A percentile compares a stretch with the other conserved stretches of the same genome.
These are phyloP conservation scores for Enteromius argenteus DNA, from an alignment of 2,797 vertebrate genomes.

Conservation along the genomic window DNA sequence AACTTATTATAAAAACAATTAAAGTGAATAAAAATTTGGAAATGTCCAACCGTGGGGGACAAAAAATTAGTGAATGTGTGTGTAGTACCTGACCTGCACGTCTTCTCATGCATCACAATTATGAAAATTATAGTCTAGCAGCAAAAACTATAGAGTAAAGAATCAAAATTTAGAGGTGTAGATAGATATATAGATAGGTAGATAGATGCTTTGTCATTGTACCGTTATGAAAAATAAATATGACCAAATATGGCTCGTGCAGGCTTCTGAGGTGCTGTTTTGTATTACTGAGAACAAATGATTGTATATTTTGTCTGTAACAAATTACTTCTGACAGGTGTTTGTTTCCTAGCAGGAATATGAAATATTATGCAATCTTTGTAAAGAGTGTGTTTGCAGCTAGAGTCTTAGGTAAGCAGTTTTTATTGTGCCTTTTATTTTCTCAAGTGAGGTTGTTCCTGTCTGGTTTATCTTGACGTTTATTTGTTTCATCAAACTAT, in stretches of 20 bases:
- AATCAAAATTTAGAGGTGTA: not conserved
- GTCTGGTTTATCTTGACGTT: not conserved
- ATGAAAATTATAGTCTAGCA: not conserved
- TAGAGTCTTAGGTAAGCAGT: not conserved
- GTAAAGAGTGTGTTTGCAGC: not conserved
- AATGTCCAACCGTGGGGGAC: not conserved
- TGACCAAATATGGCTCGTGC: not conserved
- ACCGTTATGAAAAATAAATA: not conserved
- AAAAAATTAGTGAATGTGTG: not conserved
- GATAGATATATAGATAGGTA: not conserved
- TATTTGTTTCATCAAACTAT: not conserved
- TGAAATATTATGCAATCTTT: not conserved
- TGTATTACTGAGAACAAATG: not conserved
- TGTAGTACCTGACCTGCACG: not conserved
- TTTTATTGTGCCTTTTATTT: conserved; percentile 11
- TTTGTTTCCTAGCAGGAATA: not conserved
- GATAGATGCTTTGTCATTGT: not conserved
- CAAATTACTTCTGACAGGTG: conserved; percentile 6
- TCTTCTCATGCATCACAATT: not conserved
- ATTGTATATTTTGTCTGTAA: not conserved
- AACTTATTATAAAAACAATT: not conserved
- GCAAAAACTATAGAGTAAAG: not conserved
- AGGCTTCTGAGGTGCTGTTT: not conserved
- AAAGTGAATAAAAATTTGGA: not conserved
- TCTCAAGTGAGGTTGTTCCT: not conserved